Conservation (phyloP, 1,140 invertebrate genomes). For the Asobara japonica region DNA sequence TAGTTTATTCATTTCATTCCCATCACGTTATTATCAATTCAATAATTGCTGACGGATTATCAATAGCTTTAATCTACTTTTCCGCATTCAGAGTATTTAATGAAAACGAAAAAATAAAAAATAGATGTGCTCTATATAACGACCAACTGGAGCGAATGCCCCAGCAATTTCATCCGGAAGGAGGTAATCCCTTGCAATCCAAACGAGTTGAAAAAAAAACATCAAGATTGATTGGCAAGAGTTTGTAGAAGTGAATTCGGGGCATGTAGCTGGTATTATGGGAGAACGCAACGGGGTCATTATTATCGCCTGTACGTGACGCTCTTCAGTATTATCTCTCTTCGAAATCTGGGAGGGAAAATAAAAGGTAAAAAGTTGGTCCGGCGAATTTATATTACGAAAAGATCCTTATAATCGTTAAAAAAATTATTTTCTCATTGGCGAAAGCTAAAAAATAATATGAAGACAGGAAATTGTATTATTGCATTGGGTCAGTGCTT, state of each 20-base stretch:
- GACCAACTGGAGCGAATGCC: neutral
- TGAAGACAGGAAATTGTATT: no score
- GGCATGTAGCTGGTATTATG: conserved; percentile 49
- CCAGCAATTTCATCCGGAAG: conserved; percentile 12
- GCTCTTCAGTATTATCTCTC: conserved; percentile 18
- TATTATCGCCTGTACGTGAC: conserved; percentile 53
- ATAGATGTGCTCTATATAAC: neutral
- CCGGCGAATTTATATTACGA: neutral
- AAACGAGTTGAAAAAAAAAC: conserved; percentile 14
- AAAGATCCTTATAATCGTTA: no score
- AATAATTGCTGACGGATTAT: no score
- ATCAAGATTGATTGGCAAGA: conserved; percentile 36
- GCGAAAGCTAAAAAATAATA: no score
- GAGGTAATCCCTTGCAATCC: neutral
- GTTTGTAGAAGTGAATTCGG: conserved; percentile 40
- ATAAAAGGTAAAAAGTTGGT: neutral
- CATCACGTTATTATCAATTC: neutral
- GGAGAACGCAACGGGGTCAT: conserved; percentile 41
- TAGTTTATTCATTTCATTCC: no score
- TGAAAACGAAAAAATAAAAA: neutral
- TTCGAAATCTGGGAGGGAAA: neutral
- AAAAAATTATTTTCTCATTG: no score
- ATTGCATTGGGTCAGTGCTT: no score
- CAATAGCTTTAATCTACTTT: no score
- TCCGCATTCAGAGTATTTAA: neutral